These are phyloP conservation scores for Acholoe squamosa DNA, from an alignment of 2,888 invertebrate genomes.

Conservation along the genomic window DNA sequence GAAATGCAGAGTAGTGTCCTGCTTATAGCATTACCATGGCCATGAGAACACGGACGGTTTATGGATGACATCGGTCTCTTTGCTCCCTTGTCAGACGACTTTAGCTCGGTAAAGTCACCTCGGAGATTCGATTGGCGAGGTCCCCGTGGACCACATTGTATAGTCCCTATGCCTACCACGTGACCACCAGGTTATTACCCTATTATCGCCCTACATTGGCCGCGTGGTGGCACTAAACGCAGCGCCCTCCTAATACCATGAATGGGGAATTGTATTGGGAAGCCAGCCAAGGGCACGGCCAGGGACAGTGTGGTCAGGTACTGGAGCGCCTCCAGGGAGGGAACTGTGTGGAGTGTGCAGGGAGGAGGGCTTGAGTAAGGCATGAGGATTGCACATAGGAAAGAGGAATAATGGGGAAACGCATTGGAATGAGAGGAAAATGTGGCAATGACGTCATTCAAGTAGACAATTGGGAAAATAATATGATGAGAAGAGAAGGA, in stretches of 20 bases:
- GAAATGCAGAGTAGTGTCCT: too few species aligned
- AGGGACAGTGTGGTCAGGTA: conserved; percentile 3
- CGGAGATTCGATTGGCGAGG: conserved; percentile 26
- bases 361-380: background rate
- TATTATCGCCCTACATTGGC: conserved; percentile 58
- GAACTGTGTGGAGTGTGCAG: background rate
- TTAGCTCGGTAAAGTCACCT: background rate
- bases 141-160: conserved; percentile 50
- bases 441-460: too few species aligned
- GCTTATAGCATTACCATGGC: too few species aligned
- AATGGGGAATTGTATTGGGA: conserved; percentile 40
- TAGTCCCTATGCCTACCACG: conserved; percentile 35
- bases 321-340: conserved; percentile 20
- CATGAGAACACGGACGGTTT: too few species aligned
- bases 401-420: background rate
- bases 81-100: too few species aligned
- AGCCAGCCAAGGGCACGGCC: background rate
- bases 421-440: background rate
- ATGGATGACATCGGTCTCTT: too few species aligned
- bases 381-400: too few species aligned
- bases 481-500: too few species aligned
- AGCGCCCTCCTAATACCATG: conserved; percentile 29
- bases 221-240: conserved; percentile 37
- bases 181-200: conserved; percentile 55
- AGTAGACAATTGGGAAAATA: too few species aligned